Percentiles rank a stretch among this genome's conserved stretches.
These are phyloP conservation scores for Bhutanitis thaidina DNA, from an alignment of 2,888 invertebrate species.

Conservation along the genomic window DNA sequence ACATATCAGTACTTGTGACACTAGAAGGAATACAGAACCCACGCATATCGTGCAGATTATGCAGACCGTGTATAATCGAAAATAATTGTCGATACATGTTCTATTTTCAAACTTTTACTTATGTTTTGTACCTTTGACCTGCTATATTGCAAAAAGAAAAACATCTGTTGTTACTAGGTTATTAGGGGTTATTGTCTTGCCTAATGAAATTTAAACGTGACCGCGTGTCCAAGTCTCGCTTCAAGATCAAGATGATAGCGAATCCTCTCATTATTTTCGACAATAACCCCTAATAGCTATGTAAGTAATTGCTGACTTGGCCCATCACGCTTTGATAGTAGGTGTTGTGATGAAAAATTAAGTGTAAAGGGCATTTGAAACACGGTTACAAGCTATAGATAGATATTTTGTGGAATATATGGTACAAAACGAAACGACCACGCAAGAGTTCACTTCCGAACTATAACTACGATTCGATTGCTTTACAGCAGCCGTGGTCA, in stretches of 20 bases:
- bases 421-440: too few species aligned
- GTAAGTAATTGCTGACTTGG: slow-evolving; percentile 7
- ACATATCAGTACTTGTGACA: too few species aligned
- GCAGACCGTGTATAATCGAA: too few species aligned
- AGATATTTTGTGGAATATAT: too few species aligned
- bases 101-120: neutral
- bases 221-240: neutral
- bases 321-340: slow-evolving; percentile 1
- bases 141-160: too few species aligned
- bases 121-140: neutral
- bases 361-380: slow-evolving; percentile 8
- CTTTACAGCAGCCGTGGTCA: too few species aligned
- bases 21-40: too few species aligned
- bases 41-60: too few species aligned
- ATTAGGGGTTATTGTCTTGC: neutral
- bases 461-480: too few species aligned
- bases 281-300: slow-evolving; percentile 15
- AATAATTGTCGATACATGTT: too few species aligned
- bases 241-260: slow-evolving; percentile 16
- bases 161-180: neutral
- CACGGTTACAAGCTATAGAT: neutral
- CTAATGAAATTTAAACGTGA: slow-evolving; percentile 15
- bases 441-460: too few species aligned
- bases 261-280: slow-evolving; percentile 10
- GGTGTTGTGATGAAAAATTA: slow-evolving; percentile 1